Evolutionary conservation across 2,113 vertebrate genomes (phyloP), one percentile per base, ranked within the genome.

Genomic region (Hippocampus guttulatus): DNA sequence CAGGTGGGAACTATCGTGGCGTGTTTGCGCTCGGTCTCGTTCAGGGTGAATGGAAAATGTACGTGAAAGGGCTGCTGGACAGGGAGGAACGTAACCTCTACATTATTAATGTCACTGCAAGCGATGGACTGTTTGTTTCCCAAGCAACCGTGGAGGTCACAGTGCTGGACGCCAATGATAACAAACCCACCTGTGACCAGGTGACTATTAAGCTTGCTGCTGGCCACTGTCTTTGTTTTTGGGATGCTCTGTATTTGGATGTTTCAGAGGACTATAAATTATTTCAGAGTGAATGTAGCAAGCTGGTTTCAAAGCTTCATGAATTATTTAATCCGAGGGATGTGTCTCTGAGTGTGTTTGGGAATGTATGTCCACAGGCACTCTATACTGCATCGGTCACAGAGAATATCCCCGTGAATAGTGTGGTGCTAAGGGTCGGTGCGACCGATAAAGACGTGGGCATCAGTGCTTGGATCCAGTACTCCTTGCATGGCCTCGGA

Each of bases 41-140:
- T 74, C 96, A 98, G 81, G 95, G 90, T 10, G 96, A 98, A 74
- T 98, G 96, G 96, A 98, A 98, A 71, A 95, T 99, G 84, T 98
- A 98, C 16, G 95, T 98, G 67, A 98, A 98, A 87, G 92, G 95
- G 38, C 91, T 93, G 0, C 85, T 98, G 57, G 96, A 99, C 78
- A 90, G 97, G 4, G 97, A 98, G 83, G 94, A 96, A 25, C 93
- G 93, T 75, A 95, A 94, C 38, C 63, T 92, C 69, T 98, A 97
- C 86, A 84, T 92, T 25, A 94, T 99, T 80, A 98, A 97, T 70
- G 91, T 99, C 83, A 98, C 97, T 0, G 96, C 97, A 20, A 98
- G 94, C 0, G 97, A 99, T 25, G 96, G 97, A 52, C 95, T 98
- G 9, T 96, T 96, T 52, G 95, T 96, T 73, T 95, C 95, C 20